phyloP scores from a whole-genome alignment of 2,797 vertebrate species.

The Propithecus deckenii region DNA sequence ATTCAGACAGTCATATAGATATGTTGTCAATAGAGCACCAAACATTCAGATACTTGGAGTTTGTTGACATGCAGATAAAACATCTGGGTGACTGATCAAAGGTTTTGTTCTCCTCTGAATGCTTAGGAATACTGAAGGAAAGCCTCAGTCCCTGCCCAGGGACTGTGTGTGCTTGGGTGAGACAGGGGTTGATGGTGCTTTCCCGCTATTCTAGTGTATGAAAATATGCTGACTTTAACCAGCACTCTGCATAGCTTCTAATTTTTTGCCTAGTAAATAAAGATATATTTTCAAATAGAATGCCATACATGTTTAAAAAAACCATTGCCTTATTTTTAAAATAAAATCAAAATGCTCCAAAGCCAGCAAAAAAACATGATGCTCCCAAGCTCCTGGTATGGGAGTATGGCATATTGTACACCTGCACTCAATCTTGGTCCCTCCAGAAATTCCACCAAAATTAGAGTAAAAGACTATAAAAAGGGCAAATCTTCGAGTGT shows the following conservation, averaged over 20 bases:
- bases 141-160: neutral
- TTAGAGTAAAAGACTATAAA: neutral
- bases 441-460: neutral
- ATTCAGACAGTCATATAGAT: neutral
- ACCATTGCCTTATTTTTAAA: neutral
- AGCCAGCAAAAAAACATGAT: neutral
- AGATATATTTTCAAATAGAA: neutral
- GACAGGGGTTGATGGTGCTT: neutral
- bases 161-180: neutral
- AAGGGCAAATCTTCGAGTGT: neutral
- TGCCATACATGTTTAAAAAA: neutral
- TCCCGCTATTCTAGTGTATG: neutral
- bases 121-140: neutral
- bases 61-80: neutral
- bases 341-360: constrained; percentile 44
- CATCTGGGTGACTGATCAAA: neutral
- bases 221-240: neutral
- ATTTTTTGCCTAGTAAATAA: neutral
- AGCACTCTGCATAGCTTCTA: neutral
- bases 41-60: neutral
- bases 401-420: neutral
- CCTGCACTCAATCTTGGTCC: neutral
- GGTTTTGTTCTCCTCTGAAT: neutral
- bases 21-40: neutral
- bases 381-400: neutral